Conservation (phyloP, 2,113 vertebrate species). For the Ptilonorhynchus violaceus region DNA sequence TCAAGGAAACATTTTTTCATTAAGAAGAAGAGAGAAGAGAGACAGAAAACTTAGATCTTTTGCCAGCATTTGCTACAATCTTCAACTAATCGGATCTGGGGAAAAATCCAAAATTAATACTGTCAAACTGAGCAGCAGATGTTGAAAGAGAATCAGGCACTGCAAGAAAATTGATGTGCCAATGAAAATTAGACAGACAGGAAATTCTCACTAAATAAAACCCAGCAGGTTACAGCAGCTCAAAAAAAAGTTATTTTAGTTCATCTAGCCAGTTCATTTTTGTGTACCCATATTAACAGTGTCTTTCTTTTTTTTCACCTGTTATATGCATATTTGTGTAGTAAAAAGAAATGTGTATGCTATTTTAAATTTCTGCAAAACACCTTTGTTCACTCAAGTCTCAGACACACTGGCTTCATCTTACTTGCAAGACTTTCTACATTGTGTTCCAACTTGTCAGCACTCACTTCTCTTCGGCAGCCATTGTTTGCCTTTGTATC, state of each 20-base stretch:
- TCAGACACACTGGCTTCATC: neutral
- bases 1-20: slow-evolving; percentile 44
- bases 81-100: slow-evolving; percentile 58
- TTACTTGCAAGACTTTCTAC: neutral
- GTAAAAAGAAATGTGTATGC: neutral
- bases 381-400: neutral
- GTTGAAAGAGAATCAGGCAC: slow-evolving; percentile 53
- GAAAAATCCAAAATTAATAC: slow-evolving; percentile 64
- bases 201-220: slow-evolving; percentile 47
- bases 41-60: slow-evolving; percentile 9
- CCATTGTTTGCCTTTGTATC: neutral
- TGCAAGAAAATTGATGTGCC: slow-evolving; percentile 55
- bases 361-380: neutral
- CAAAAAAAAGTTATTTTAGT: neutral
- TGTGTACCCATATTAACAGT: neutral
- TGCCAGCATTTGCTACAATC: slow-evolving; percentile 24
- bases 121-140: slow-evolving; percentile 66
- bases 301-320: neutral
- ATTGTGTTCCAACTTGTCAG: neutral
- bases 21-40: neutral
- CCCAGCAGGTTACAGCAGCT: neutral
- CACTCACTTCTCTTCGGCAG: neutral
- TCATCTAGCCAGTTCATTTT: neutral
- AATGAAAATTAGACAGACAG: slow-evolving; percentile 53
- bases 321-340: neutral